Percentiles rank a stretch among this genome's conserved stretches.
Evolutionary conservation across 2,113 vertebrate genomes (phyloP).

Genomic region (Bettongia penicillata): DNA sequence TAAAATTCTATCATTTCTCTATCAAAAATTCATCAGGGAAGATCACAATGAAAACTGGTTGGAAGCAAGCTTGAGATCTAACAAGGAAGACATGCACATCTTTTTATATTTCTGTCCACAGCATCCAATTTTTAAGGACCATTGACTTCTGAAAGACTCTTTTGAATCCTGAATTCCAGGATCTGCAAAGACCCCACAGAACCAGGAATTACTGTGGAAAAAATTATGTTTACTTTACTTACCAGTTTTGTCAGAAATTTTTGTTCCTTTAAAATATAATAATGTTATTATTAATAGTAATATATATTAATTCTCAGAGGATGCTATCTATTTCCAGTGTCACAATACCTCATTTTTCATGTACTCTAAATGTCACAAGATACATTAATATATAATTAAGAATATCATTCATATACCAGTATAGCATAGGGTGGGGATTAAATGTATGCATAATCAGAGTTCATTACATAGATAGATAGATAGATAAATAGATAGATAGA

Average conservation of each 20-base stretch:
- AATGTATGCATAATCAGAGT: conserved; percentile 73
- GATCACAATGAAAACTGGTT: not conserved
- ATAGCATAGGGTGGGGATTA: conserved; percentile 72
- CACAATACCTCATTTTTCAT: conserved; percentile 58
- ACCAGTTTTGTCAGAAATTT: not conserved
- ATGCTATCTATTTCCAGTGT: conserved; percentile 52
- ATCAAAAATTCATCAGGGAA: not conserved
- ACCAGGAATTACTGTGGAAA: not conserved
- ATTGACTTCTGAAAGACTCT: not conserved
- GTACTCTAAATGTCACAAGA: conserved; percentile 68
- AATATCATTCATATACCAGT: conserved; percentile 76
- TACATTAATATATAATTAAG: conserved; percentile 76
- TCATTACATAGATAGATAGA: no score
- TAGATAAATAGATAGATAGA: no score
- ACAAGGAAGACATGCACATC: not conserved
- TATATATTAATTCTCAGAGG: rapidly evolving
- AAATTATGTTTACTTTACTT: not conserved
- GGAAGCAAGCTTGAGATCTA: not conserved
- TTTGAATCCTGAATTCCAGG: not conserved
- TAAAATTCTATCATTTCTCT: not conserved
- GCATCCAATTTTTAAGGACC: not conserved
- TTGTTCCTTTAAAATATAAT: not conserved
- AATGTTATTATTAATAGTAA: not conserved
- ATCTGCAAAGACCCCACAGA: not conserved
- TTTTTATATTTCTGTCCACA: not conserved